A percentile compares a stretch with the other conserved stretches of the same genome.
These are phyloP conservation scores for Hyppa rectilinea DNA, from an alignment of 2,888 invertebrate genomes.

Conservation along the genomic window DNA sequence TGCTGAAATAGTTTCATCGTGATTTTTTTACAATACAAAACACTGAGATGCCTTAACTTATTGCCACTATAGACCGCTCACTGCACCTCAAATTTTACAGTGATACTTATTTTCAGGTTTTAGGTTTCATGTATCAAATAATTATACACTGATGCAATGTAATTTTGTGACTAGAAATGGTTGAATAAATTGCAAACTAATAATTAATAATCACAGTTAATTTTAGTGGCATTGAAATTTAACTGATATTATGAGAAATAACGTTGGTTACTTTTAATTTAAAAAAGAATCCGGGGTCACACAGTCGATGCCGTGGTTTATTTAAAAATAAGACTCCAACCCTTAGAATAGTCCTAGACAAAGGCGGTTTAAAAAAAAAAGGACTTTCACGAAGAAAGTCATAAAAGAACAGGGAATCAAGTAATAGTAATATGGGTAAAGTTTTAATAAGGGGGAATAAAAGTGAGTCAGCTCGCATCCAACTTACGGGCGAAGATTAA, in stretches of 20 bases:
- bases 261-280: too few relatives aligned
- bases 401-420: constrained; percentile 81
- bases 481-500: constrained; percentile 84
- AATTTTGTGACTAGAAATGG: background rate
- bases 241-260: too few relatives aligned
- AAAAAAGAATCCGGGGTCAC: too few relatives aligned
- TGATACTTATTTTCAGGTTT: too few relatives aligned
- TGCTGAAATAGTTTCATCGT: background rate
- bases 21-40: background rate
- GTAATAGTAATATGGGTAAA: constrained; percentile 85
- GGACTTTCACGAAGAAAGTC: constrained; percentile 73
- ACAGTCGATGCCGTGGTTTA: too few relatives aligned
- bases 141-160: background rate
- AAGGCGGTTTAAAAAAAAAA: constrained; percentile 64
- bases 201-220: background rate
- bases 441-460: constrained; percentile 85
- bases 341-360: background rate
- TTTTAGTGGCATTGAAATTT: too few relatives aligned
- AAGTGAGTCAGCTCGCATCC: constrained; percentile 78
- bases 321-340: too few relatives aligned
- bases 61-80: too few relatives aligned
- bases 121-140: constrained; percentile 3
- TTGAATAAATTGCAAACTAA: constrained; percentile 1
- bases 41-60: rapidly evolving
- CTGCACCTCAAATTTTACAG: too few relatives aligned